Percentiles rank a stretch among this genome's conserved stretches.
Evolutionary conservation across 2,888 invertebrate genomes (phyloP).

Genomic region (Baccha elongata): DNA sequence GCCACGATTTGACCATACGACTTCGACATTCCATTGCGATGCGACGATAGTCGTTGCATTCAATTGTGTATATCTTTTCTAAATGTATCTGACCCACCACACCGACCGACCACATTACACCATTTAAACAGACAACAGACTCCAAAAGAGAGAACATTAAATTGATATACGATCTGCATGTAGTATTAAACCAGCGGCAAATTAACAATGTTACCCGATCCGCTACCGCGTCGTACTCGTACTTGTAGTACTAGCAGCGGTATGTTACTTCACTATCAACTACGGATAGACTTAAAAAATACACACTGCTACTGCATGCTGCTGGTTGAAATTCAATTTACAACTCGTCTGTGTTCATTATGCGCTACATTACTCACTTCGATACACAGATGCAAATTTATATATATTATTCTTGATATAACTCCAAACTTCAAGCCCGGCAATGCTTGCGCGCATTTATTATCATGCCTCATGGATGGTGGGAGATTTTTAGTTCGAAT

Average conservation of each 20-base stretch:
- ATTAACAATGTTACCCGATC: constrained; percentile 71
- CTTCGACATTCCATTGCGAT: constrained; percentile 10
- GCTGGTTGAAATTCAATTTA: constrained; percentile 66
- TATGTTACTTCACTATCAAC: constrained; percentile 1
- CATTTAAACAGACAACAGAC: constrained; percentile 34
- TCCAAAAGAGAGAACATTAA: constrained; percentile 58
- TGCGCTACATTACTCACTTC: constrained; percentile 70
- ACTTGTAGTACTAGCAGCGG: background rate
- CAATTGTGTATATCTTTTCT: background rate
- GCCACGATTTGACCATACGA: constrained; percentile 42
- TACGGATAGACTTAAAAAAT: too few relatives aligned
- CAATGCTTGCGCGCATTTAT: constrained; percentile 22
- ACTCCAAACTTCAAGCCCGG: background rate
- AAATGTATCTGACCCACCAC: constrained; percentile 43
- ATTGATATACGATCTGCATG: constrained; percentile 71
- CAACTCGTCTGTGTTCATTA: constrained; percentile 69
- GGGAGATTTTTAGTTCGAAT: constrained; percentile 19
- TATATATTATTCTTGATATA: constrained; percentile 5
- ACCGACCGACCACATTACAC: constrained; percentile 32
- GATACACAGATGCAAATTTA: constrained; percentile 59
- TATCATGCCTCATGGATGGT: background rate
- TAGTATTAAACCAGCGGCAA: constrained; percentile 68
- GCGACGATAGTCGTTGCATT: constrained; percentile 34
- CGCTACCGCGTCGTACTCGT: constrained; percentile 49
- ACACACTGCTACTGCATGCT: too few relatives aligned